phyloP scores from a whole-genome alignment of 2,797 vertebrate species.

The Pygocentrus nattereri region DNA sequence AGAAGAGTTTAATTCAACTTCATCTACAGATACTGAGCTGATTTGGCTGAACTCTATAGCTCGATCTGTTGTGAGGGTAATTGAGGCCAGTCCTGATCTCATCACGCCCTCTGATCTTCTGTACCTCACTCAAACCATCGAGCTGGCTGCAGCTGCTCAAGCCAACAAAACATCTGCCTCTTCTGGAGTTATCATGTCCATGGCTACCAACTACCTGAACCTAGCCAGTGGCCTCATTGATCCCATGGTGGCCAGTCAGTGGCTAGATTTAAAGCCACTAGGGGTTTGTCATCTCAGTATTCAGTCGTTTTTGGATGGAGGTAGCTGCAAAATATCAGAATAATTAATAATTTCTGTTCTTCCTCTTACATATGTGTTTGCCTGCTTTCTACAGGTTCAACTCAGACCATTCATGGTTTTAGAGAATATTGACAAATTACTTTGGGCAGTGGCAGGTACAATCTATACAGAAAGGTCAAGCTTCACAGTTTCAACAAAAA shows the following conservation, averaged over 20 bases:
- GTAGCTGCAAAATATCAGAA: neutral
- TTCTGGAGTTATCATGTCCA: slow-evolving; percentile 69
- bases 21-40: slow-evolving; percentile 60
- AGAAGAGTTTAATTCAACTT: slow-evolving; percentile 62
- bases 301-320: neutral
- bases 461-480: slow-evolving; percentile 67
- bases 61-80: slow-evolving; percentile 59
- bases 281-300: slow-evolving; percentile 65
- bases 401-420: slow-evolving; percentile 75
- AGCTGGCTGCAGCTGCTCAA: slow-evolving; percentile 56
- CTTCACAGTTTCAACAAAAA: slow-evolving; percentile 79
- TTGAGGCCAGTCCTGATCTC: slow-evolving; percentile 64
- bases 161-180: slow-evolving; percentile 47
- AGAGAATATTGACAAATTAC: slow-evolving; percentile 77
- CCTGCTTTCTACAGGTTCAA: slow-evolving; percentile 64
- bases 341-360: neutral
- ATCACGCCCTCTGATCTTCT: slow-evolving; percentile 72
- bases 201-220: slow-evolving; percentile 76
- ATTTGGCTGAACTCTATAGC: slow-evolving; percentile 65
- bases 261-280: slow-evolving; percentile 70
- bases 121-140: slow-evolving; percentile 72
- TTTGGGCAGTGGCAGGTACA: slow-evolving; percentile 74
- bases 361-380: slow-evolving; percentile 8
- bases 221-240: slow-evolving; percentile 78
- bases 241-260: slow-evolving; percentile 68